Conservation (phyloP, 1,140 invertebrate species). For the Sminthurinus signatus region DNA sequence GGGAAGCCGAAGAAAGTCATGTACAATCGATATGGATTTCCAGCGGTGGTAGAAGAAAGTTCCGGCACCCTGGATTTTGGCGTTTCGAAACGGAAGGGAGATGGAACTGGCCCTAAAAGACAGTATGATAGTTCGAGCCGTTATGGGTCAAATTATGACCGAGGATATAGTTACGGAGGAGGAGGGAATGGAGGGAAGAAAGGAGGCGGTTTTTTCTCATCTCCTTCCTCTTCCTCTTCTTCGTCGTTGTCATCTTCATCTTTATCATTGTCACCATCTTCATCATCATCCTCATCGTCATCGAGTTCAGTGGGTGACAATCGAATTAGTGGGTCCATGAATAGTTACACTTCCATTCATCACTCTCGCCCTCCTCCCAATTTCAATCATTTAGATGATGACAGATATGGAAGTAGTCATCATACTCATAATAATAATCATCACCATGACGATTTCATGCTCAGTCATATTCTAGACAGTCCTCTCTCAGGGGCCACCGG, state of each 20-base stretch:
- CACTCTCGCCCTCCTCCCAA: constrained; percentile 1
- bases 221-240: background rate
- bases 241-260: background rate
- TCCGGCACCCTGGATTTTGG: background rate
- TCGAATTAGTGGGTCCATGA: background rate
- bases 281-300: background rate
- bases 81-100: constrained; percentile 18
- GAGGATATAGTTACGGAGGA: background rate
- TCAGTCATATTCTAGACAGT: constrained; percentile 35
- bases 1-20: constrained; percentile 11
- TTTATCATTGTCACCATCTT: too few relatives aligned
- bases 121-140: background rate
- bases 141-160: background rate
- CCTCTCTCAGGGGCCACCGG: constrained; percentile 1
- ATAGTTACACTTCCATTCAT: constrained; percentile 2
- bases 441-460: constrained; percentile 10
- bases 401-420: background rate
- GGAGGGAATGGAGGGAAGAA: background rate
- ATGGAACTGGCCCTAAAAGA: constrained; percentile 7
- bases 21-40: constrained; percentile 34
- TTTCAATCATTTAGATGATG: background rate
- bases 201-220: too few relatives aligned
- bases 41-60: constrained; percentile 7
- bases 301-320: background rate
- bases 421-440: background rate